These are phyloP conservation scores for Cryptoblepharus egeriae DNA, from an alignment of 2,797 vertebrate genomes.

Conservation along the genomic window DNA sequence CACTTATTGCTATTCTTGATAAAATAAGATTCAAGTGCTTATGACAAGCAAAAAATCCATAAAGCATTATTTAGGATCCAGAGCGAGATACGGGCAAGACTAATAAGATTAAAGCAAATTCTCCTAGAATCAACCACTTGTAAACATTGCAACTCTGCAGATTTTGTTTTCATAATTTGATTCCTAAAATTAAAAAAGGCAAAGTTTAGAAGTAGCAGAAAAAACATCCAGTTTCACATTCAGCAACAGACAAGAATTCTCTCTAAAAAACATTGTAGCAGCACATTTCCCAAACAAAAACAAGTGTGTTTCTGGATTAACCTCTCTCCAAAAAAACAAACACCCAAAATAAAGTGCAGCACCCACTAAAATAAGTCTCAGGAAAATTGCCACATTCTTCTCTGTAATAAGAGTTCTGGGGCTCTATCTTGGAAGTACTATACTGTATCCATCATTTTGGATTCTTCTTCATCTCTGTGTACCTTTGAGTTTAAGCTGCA, in stretches of 20 bases:
- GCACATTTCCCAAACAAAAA: slow-evolving; percentile 75
- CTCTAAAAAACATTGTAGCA: slow-evolving; percentile 77
- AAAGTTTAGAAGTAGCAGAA: slow-evolving; percentile 78
- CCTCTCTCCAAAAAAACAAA: slow-evolving; percentile 70
- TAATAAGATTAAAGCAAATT: slow-evolving; percentile 76
- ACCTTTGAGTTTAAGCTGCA: slow-evolving; percentile 82
- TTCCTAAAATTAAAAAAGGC: slow-evolving; percentile 75
- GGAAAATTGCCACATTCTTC: slow-evolving; percentile 81
- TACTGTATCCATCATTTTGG: slow-evolving; percentile 94
- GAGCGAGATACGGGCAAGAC: slow-evolving; percentile 68
- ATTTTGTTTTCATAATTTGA: slow-evolving; percentile 70
- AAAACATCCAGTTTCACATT: slow-evolving; percentile 79
- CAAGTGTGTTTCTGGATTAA: slow-evolving; percentile 68
- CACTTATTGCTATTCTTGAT: slow-evolving; percentile 78
- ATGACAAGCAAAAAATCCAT: slow-evolving; percentile 69
- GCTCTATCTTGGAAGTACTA: slow-evolving; percentile 77
- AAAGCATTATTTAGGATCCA: slow-evolving; percentile 69
- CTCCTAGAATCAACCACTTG: slow-evolving; percentile 74
- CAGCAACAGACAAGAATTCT: slow-evolving; percentile 70
- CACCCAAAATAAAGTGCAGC: slow-evolving; percentile 94
- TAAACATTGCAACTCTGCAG: slow-evolving; percentile 82
- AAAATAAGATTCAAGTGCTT: slow-evolving; percentile 73
- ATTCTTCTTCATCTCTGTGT: slow-evolving; percentile 91
- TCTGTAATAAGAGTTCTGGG: slow-evolving; percentile 70
- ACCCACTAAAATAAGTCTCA: slow-evolving; percentile 87